phyloP scores from a whole-genome alignment of 37 sponge, comb jelly and placozoan genomes.

The Spongilla lacustris region DNA sequence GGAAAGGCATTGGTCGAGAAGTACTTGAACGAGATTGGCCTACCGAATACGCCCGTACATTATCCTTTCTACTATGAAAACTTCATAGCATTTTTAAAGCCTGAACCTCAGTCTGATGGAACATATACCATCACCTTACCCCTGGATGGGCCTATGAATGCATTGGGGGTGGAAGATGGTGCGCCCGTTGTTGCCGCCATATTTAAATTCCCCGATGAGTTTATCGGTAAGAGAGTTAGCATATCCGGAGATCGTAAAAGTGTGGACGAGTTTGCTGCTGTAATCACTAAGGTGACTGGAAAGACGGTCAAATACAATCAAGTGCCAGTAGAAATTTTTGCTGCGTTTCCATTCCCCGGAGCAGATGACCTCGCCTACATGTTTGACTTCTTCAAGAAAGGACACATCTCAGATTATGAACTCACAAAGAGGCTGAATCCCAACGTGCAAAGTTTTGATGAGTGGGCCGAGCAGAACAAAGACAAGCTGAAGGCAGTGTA shows the following conservation, averaged over 20 bases:
- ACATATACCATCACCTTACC: conserved; percentile 40
- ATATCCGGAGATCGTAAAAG: conserved; percentile 49
- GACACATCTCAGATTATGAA: conserved; percentile 24
- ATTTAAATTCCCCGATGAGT: conserved; percentile 37
- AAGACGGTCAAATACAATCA: conserved; percentile 45
- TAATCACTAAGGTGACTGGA: conserved; percentile 52
- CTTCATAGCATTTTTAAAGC: conserved; percentile 9
- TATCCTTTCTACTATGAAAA: conserved; percentile 71
- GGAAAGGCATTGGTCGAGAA: conserved; percentile 59
- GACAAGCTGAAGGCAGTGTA: conserved; percentile 3
- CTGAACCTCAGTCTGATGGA: conserved; percentile 61
- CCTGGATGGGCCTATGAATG: conserved; percentile 68
- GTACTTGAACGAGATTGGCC: conserved; percentile 54
- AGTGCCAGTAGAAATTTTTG: conserved; percentile 49
- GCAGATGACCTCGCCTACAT: conserved; percentile 70
- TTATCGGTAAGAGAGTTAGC: conserved; percentile 67
- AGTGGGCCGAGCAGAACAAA: conserved; percentile 58
- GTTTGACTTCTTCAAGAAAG: conserved; percentile 59
- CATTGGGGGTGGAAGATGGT: conserved; percentile 45
- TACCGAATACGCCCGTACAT: conserved; percentile 63
- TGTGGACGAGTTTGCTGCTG: conserved; percentile 38
- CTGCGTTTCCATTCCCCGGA: conserved; percentile 62
- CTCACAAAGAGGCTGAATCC: conserved; percentile 62
- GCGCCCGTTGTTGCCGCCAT: conserved; percentile 72
- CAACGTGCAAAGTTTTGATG: conserved; percentile 32